Percentiles rank a stretch among this genome's conserved stretches.
Evolutionary conservation across 1,140 invertebrate genomes (phyloP).

Genomic region (Heliconius himera): DNA sequence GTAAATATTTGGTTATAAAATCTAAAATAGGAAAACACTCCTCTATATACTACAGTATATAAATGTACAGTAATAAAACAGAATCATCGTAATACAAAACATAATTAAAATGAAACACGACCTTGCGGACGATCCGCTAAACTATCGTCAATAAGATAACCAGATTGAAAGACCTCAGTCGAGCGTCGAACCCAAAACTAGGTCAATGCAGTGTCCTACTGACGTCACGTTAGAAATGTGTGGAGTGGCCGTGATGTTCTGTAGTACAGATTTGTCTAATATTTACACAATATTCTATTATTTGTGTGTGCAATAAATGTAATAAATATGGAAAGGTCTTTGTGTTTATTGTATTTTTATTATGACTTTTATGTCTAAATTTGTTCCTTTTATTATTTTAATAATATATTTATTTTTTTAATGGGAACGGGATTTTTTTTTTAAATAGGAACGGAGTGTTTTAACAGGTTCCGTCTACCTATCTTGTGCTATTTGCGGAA

Average conservation of each 20-base stretch:
- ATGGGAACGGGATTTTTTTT: no score
- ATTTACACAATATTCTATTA: not conserved
- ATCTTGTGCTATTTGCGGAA: no score
- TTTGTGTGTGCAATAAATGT: not conserved
- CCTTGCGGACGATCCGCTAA: conserved; percentile 37
- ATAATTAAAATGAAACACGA: conserved; percentile 20
- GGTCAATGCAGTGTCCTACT: conserved; percentile 66
- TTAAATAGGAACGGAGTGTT: no score
- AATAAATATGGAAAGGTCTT: not conserved
- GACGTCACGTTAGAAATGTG: conserved; percentile 41
- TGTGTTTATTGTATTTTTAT: not conserved
- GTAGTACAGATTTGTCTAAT: conserved; percentile 7
- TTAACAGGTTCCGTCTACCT: no score
- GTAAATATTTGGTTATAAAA: no score
- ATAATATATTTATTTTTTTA: no score
- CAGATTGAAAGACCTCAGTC: conserved; percentile 59
- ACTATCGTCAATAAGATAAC: conserved; percentile 40
- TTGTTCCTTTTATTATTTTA: no score
- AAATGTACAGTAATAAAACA: not conserved
- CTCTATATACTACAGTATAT: not conserved
- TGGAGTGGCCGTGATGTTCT: conserved; percentile 29
- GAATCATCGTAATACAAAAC: conserved; percentile 3
- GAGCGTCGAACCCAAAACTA: conserved; percentile 70
- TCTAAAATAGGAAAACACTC: not conserved
- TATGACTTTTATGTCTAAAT: no score